phyloP scores from a whole-genome alignment of 2,797 vertebrate genomes.

The Podargus strigoides region DNA sequence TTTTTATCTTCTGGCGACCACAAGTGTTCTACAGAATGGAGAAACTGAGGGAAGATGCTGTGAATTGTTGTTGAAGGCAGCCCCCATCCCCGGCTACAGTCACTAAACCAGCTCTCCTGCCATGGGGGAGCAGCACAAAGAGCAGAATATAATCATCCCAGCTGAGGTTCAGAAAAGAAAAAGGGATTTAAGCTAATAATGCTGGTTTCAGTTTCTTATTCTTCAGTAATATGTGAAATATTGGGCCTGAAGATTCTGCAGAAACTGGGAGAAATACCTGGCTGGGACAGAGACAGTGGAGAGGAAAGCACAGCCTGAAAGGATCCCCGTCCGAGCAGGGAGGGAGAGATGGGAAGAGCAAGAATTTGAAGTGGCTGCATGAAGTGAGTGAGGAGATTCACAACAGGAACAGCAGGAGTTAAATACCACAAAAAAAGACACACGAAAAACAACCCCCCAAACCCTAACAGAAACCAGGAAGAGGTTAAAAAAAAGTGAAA shows the following conservation, averaged over 20 bases:
- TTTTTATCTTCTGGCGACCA: background rate
- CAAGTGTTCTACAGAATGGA: constrained; percentile 2
- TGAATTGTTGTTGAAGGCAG: background rate
- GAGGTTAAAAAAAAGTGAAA: background rate
- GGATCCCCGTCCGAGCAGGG: background rate
- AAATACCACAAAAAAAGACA: background rate
- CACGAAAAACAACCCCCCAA: background rate
- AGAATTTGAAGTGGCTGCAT: background rate
- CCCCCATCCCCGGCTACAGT: background rate
- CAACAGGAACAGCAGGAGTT: background rate
- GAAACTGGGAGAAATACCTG: background rate
- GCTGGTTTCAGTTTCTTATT: background rate
- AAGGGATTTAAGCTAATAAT: background rate
- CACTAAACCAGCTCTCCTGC: background rate
- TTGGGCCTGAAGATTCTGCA: background rate
- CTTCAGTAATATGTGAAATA: background rate
- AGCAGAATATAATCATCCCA: background rate
- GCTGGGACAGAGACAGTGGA: background rate
- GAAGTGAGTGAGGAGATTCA: background rate
- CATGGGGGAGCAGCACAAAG: background rate
- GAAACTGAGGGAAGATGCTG: constrained; percentile 24
- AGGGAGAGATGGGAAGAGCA: background rate
- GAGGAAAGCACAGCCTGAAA: background rate
- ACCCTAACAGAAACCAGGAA: background rate
- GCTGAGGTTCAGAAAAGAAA: background rate